Evolutionary conservation across 2,113 vertebrate species (phyloP).

Genomic region (Oreochromis tanganicae): DNA sequence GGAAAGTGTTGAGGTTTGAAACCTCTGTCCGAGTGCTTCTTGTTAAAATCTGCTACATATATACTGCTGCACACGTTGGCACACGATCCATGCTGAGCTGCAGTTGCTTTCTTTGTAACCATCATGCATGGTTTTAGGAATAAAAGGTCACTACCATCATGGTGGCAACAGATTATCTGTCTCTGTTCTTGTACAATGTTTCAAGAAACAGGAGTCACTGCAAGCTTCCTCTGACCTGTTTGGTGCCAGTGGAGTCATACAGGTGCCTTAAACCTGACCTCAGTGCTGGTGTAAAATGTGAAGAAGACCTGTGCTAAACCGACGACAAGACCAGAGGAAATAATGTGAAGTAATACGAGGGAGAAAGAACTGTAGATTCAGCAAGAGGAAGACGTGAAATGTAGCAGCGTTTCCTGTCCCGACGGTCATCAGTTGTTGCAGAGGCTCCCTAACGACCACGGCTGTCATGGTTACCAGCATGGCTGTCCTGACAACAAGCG

Average conservation of each 20-base stretch:
- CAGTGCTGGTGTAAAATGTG: neutral
- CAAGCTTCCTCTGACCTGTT: neutral
- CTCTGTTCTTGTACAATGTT: neutral
- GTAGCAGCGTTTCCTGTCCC: neutral
- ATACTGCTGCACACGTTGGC: neutral
- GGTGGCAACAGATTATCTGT: neutral
- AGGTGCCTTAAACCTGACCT: neutral
- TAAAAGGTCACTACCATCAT: neutral
- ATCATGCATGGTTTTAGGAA: neutral
- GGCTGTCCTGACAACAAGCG: slow-evolving; percentile 43
- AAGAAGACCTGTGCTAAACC: neutral
- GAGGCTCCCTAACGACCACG: neutral
- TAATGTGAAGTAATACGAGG: neutral
- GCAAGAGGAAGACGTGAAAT: neutral
- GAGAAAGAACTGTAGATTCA: neutral
- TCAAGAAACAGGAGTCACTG: neutral
- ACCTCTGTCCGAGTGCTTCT: neutral
- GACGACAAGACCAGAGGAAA: neutral
- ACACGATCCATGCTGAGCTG: neutral
- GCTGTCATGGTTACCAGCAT: slow-evolving; percentile 44
- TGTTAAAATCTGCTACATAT: neutral
- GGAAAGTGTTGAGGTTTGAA: neutral
- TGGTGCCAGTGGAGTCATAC: neutral
- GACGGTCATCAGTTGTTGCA: neutral
- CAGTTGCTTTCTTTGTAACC: neutral